Evolutionary conservation across 1,140 invertebrate genomes (phyloP), one percentile per base, ranked within the genome.

Genomic region (Danaus melanippus): DNA sequence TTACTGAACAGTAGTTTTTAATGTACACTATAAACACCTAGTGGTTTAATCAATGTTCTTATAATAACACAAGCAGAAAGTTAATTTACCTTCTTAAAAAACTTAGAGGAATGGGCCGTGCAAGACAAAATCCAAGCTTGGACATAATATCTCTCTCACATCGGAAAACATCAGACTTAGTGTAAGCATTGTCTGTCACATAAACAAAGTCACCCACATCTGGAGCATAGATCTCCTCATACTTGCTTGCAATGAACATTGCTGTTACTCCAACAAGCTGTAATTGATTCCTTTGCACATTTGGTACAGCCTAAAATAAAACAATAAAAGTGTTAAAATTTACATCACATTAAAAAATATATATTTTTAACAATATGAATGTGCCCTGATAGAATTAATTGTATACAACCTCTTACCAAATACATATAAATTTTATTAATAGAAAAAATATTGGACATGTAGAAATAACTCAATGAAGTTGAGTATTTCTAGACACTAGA

Each of bases 151-250:
- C 84, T 58, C 90, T 87, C 87, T 99, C 97, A 93, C 97, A 98
- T 47, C 90, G 86, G 11, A 94, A 83, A 41, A 99, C 93, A 67
- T 98, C 93, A 8, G 86, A 70, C 66, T 92, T 93, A 0, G 90
- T 91, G 74, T 96, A 98, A 0, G 96, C 92, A 79, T 96, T 92
- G 82, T 97, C 97, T 11, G 96, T 95, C 44, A 98, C 95, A 71
- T 94, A 97, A 8, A 96, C 93, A 88, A 97, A 98, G 81, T 99
- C 97, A 1, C 86, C 87, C 32, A 98, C 90, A 53, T 96, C 94
- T 3, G 97, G 96, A 6, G 93, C 90, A 69, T 94, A 96, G 74
- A 98, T 95, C 88, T 99, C 98, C 87, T 99, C 97, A 74, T 97
- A 99, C 82, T 99, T 99, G 65, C 93, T 92, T 9, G 97, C 96